These are phyloP conservation scores for Manacus vitellinus DNA, from an alignment of 2,113 vertebrate species.

Conservation along the genomic window DNA sequence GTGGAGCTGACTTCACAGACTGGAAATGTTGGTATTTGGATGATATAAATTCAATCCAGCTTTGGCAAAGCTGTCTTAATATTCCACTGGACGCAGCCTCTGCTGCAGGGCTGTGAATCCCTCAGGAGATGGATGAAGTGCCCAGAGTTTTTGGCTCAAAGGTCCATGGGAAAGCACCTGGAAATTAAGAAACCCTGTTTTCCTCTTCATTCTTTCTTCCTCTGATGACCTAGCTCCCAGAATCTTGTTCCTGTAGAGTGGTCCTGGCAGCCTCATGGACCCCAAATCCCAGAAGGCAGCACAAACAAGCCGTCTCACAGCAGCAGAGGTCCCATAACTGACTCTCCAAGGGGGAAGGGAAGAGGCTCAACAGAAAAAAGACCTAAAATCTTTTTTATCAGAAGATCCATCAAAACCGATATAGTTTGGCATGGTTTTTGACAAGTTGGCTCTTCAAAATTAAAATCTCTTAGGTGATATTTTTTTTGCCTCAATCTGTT, in stretches of 20 bases:
- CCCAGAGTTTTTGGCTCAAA: background rate
- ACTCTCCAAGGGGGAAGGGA: background rate
- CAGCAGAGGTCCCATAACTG: fast-evolving
- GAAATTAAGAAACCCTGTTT: background rate
- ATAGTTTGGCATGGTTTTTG: background rate
- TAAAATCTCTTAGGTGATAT: background rate
- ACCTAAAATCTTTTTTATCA: background rate
- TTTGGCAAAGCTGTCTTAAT: background rate
- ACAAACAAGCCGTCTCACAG: background rate
- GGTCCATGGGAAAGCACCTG: background rate
- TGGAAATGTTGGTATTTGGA: background rate
- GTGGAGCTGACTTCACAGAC: background rate
- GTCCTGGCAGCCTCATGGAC: background rate
- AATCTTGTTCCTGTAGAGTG: background rate
- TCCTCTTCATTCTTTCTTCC: background rate
- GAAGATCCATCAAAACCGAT: background rate
- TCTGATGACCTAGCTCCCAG: background rate
- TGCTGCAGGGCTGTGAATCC: fast-evolving
- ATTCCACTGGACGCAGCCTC: background rate
- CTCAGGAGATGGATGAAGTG: background rate
- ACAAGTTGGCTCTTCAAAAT: background rate
- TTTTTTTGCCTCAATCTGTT: background rate
- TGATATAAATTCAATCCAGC: background rate
- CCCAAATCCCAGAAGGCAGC: background rate
- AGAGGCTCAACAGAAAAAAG: fast-evolving